A percentile compares a stretch with the other conserved stretches of the same genome.
Conservation (phyloP, 2,888 invertebrate species). For the Syrista parreyssii region DNA sequence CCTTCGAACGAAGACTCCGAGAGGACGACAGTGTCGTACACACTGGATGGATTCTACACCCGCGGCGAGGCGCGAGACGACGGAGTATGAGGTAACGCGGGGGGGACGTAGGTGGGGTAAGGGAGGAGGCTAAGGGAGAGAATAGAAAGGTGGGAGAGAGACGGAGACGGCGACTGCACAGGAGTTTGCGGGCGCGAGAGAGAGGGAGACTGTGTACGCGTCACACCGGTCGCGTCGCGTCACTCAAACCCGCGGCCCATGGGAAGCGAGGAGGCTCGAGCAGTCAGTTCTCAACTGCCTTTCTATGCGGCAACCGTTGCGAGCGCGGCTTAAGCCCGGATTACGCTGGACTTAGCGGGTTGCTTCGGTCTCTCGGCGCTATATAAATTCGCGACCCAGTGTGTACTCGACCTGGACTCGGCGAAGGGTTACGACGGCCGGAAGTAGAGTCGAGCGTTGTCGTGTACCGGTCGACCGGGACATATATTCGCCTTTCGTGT, state of each 20-base stretch:
- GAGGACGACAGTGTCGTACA: no score
- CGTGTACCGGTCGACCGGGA: no score
- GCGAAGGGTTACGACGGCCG: no score
- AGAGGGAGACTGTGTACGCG: constrained; percentile 51
- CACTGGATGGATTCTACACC: no score
- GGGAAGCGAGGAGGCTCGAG: constrained; percentile 37
- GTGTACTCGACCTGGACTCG: constrained; percentile 18
- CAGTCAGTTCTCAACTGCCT: constrained; percentile 64
- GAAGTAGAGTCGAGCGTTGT: no score
- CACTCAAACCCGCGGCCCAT: constrained; percentile 55
- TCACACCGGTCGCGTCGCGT: constrained; percentile 62
- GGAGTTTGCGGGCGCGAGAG: constrained; percentile 21
- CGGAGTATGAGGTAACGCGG: background rate
- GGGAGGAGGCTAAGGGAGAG: background rate
- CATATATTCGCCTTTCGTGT: no score
- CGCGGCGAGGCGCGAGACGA: background rate
- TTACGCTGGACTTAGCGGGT: constrained; percentile 56
- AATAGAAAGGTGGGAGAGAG: constrained; percentile 18
- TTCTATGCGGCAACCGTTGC: constrained; percentile 60
- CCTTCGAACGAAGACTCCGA: no score
- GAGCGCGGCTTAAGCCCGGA: constrained; percentile 54
- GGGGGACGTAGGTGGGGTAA: background rate
- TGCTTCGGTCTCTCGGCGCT: constrained; percentile 25
- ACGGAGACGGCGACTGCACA: constrained; percentile 18
- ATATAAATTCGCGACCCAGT: constrained; percentile 11